Evolutionary conservation across 2,888 invertebrate species (phyloP).

Genomic region (Steinernema hermaphroditum): DNA sequence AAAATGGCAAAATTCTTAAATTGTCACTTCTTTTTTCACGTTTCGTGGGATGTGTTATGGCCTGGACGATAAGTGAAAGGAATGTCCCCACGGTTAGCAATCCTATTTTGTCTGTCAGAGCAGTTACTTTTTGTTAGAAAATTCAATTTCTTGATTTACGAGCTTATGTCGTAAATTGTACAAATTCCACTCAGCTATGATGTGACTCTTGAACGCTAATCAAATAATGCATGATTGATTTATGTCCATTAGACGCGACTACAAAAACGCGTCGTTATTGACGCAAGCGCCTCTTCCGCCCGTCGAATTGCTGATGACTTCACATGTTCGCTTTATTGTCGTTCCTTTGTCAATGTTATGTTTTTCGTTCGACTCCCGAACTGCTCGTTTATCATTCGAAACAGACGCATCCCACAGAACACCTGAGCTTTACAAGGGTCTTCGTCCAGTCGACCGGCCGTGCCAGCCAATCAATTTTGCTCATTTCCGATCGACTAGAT

Average conservation of each 20-base stretch:
- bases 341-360: background rate
- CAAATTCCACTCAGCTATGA: background rate
- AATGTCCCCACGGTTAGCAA: no score
- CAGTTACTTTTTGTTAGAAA: no score
- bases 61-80: no score
- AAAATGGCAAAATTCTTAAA: no score
- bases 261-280: background rate
- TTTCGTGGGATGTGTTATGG: no score
- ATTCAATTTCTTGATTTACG: no score
- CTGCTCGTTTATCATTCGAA: background rate
- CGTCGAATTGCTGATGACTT: background rate
- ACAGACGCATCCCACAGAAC: background rate
- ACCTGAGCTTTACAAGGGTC: background rate
- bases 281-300: no score
- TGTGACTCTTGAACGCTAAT: background rate
- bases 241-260: background rate
- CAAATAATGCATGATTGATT: background rate
- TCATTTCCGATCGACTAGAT: background rate
- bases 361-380: background rate
- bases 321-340: background rate
- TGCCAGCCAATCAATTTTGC: background rate
- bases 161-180: no score
- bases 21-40: no score
- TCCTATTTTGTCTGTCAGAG: no score
- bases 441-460: no score